These are phyloP conservation scores for Lasioglossum zephyrum DNA, from an alignment of 2,888 invertebrate genomes.

Conservation along the genomic window DNA sequence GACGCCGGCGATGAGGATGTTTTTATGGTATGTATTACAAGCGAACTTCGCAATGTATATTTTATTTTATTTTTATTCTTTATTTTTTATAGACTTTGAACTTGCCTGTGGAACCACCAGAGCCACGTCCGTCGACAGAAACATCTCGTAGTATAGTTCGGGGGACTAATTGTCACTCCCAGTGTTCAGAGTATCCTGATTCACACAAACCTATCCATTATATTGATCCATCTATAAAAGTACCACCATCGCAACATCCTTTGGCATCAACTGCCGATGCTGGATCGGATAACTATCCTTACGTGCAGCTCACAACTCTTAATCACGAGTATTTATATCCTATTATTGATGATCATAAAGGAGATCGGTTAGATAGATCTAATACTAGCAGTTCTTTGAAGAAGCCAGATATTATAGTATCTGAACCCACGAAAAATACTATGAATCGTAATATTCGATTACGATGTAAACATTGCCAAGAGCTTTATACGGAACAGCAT, in stretches of 20 bases:
- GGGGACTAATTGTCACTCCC: constrained; percentile 78
- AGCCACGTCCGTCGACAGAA: constrained; percentile 88
- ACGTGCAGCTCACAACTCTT: constrained; percentile 92
- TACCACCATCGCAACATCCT: constrained; percentile 74
- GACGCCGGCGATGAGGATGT: constrained; percentile 97
- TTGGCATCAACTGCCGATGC: constrained; percentile 75
- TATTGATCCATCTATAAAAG: constrained; percentile 73
- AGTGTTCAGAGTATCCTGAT: constrained; percentile 78
- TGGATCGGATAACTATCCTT: constrained; percentile 90
- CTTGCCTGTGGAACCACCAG: constrained; percentile 92
- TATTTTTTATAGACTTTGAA: constrained; percentile 90
- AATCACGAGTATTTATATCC: constrained; percentile 96
- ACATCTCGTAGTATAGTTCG: constrained; percentile 74
- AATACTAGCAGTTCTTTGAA: constrained; percentile 86
- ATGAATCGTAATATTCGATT: constrained; percentile 83
- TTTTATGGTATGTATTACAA: constrained; percentile 91
- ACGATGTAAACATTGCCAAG: constrained; percentile 90
- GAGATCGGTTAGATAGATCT: constrained; percentile 80
- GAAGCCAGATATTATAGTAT: constrained; percentile 87
- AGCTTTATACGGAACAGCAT: constrained; percentile 92
- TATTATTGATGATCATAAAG: constrained; percentile 86
- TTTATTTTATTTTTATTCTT: too few species aligned
- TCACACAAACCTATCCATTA: constrained; percentile 80
- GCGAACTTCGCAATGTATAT: constrained; percentile 74
- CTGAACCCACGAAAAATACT: constrained; percentile 84